Evolutionary conservation across 2,888 invertebrate species (phyloP).

Genomic region (Punctoribates punctum): DNA sequence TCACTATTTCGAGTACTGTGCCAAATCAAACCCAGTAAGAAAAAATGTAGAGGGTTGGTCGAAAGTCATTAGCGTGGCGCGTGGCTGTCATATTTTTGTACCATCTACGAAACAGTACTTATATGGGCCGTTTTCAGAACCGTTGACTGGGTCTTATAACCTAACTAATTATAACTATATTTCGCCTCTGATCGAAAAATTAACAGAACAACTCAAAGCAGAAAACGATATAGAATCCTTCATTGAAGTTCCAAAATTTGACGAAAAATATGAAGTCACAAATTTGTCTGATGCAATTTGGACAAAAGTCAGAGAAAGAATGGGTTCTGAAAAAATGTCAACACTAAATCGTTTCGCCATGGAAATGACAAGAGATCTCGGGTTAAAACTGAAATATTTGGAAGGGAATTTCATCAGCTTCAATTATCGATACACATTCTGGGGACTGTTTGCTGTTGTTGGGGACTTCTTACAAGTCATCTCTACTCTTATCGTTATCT

Average conservation of each 20-base stretch:
- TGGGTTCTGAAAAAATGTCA: too few species aligned
- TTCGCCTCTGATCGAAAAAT: neutral
- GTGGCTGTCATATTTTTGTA: neutral
- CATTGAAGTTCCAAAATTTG: too few species aligned
- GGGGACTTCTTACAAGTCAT: neutral
- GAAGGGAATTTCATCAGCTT: neutral
- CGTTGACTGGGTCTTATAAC: neutral
- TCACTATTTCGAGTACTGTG: neutral
- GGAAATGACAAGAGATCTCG: neutral
- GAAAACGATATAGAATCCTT: neutral
- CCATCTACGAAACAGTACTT: neutral
- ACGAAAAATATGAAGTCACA: too few species aligned
- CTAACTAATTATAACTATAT: neutral
- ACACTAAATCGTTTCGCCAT: too few species aligned
- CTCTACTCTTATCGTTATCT: neutral
- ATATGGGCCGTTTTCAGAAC: neutral
- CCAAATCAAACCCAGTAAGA: neutral
- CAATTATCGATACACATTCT: neutral
- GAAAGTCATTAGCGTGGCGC: neutral
- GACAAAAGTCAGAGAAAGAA: too few species aligned
- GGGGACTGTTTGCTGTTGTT: neutral
- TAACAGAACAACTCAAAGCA: neutral
- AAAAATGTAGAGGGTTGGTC: neutral
- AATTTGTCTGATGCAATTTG: too few species aligned
- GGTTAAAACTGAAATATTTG: neutral